These are phyloP conservation scores for Papilio aristodemus DNA, from an alignment of 1,140 invertebrate genomes.

Conservation along the genomic window DNA sequence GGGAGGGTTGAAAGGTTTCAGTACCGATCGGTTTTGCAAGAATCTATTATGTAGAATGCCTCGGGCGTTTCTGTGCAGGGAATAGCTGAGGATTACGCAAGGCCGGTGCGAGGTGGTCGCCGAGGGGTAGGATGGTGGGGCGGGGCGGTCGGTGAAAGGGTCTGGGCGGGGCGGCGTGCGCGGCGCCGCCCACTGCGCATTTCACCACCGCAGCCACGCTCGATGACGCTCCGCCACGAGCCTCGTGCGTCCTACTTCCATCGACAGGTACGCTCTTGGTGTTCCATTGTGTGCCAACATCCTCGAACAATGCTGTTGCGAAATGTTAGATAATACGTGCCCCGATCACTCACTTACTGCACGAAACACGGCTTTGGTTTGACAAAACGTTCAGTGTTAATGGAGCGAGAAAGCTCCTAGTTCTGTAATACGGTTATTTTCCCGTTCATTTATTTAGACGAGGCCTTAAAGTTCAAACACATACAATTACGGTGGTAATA, in stretches of 20 bases:
- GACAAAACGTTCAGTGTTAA: not conserved
- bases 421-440: conserved; percentile 10
- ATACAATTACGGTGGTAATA: conserved; percentile 19
- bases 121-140: conserved; percentile 62
- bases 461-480: conserved; percentile 23
- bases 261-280: conserved; percentile 70
- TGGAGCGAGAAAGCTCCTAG: not conserved
- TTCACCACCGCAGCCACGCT: conserved; percentile 74
- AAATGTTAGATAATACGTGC: conserved; percentile 71
- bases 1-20: conserved; percentile 39
- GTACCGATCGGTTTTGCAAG: conserved; percentile 45
- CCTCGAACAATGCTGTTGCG: conserved; percentile 71
- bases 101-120: conserved; percentile 52
- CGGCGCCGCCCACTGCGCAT: conserved; percentile 71
- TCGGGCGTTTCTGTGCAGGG: conserved; percentile 59
- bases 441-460: conserved; percentile 18
- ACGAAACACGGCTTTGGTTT: conserved; percentile 20
- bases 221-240: conserved; percentile 48
- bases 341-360: conserved; percentile 40
- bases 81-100: conserved; percentile 62
- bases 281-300: conserved; percentile 71
- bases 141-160: conserved; percentile 73
- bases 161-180: conserved; percentile 73
- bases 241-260: conserved; percentile 72
- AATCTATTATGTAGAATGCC: conserved; percentile 54